These are phyloP conservation scores for Carcharodon carcharias DNA, from an alignment of 2,797 vertebrate species.

Conservation along the genomic window DNA sequence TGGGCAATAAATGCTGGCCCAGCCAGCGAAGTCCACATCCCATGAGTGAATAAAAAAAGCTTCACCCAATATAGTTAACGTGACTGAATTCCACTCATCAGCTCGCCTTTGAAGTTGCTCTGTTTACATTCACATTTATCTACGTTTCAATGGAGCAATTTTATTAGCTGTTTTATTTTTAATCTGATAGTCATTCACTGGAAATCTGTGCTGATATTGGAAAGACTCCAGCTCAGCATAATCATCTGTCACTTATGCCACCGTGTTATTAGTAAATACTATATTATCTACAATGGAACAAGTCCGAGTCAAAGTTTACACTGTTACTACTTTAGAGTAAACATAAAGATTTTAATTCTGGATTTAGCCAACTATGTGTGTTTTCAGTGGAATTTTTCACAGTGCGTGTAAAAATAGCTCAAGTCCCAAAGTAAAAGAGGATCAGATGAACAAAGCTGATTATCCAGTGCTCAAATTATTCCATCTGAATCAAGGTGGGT, in stretches of 20 bases:
- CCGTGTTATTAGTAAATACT: not conserved
- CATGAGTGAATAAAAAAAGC: too few relatives aligned
- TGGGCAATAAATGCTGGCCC: too few relatives aligned
- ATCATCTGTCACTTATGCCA: not conserved
- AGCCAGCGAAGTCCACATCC: too few relatives aligned
- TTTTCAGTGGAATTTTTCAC: slow-evolving; percentile 16
- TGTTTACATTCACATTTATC: not conserved
- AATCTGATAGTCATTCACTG: not conserved
- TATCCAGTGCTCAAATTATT: not conserved
- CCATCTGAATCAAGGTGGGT: not conserved
- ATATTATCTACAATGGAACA: not conserved
- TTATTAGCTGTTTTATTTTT: not conserved
- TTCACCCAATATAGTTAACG: not conserved
- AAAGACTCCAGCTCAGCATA: not conserved
- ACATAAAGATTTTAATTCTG: not conserved
- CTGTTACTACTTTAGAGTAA: not conserved
- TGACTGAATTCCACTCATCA: not conserved
- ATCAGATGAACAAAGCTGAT: not conserved
- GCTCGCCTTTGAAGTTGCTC: not conserved
- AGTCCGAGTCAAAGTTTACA: not conserved
- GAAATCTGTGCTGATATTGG: not conserved
- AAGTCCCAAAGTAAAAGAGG: not conserved
- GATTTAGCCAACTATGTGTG: not conserved
- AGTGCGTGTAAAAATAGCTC: not conserved
- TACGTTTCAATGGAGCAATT: not conserved